Evolutionary conservation across 2,888 invertebrate genomes (phyloP), one percentile per base, ranked within the genome.

Genomic region (Priocnemis perturbator): DNA sequence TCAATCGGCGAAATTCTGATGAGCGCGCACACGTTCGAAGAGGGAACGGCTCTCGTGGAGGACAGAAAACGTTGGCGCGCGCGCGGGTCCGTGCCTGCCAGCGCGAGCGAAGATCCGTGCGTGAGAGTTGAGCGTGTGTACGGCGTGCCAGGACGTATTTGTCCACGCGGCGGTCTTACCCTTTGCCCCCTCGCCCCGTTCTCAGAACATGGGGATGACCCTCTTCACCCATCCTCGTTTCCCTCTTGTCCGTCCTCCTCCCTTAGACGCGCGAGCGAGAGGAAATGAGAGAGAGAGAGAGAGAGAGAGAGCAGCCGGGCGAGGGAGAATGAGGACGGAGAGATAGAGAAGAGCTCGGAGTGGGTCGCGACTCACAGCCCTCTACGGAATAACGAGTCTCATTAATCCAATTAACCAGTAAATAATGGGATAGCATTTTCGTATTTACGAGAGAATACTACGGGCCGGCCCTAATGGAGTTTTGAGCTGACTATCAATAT

Each of bases 401-500:
- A 88, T 89, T 89, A 88, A 89, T 89, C 89, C 89, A 89, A 89
- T 89, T 89, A 89, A 89, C 89, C 89, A 88, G 88, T 89, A 88
- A 89, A 88, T 89, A 89, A 89, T 89, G 89, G 88, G 85, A 85
- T 86, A 85, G 89, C 88, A 86, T 88, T 88, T 88, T 88, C 88
- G 88, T 88, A 89, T 89, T 89, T 89, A 88, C 88, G 86, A 86
- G 88, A 87, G 87, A 85, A 87, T 87, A 85, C 85, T 37, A 37
- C 82, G 80, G 73, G 81, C 81, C 79, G 80, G 83, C 83, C 84
- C 85, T 89, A 89, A 89, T 89, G 88, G 88, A 88, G 86, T 89
- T 89, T 88, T 89, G 89, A 89, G 89, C 89, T 84, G 87, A 88
- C 89, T 88, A 89, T 89, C 88, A 89, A 88, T 89, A 89, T 88